Base-by-base conservation (phyloP, 2,888 invertebrate genomes). In the Fissipunctia ypsillon region DNA sequence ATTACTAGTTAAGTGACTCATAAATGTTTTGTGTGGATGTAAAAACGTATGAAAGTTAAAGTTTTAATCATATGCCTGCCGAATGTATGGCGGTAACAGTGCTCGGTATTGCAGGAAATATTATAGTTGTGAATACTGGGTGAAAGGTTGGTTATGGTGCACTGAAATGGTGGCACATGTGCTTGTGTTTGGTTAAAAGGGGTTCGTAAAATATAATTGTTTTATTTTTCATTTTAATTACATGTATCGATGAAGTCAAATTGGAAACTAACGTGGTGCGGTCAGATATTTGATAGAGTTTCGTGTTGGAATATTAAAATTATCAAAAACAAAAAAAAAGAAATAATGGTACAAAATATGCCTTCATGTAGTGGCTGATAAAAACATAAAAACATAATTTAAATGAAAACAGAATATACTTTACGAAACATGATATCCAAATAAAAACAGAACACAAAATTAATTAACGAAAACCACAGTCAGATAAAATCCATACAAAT, bases 1-100 rank as follows among this genome's bases (percentile, higher is more conserved):
- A 84, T 88, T 88, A 88, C 82, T 75, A 73, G 84, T 87, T 84
- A 83, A 87, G 86, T 88, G 86, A 76, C 85, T 78, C 84, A 79
- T 89, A 84, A 89, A 90, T 80, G 78, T 84, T 73, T 78, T 78
- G 80, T 77, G 81, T 60, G 76, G 69, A 80, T 75, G 64, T 76
- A 78, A 85, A 84, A 86, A 67, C 78, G 54, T 72, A 76, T 74
- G 67, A 75, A 78, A 78, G 69, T 84, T 73, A 45, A 74, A 85
- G 68, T 84, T 85, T 85, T 83, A 85, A 83, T 82, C 59, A 71
- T 75, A 75, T 75, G 19, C 63, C 56, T 48, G 6, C 38, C 57
- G 45, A 63, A 50, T 74, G 59, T 52, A 52, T 22, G n/a, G 19
- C n/a, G n/a, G 22, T 59, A 45, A 57, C 52, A 3, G 78, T 50